Conservation (phyloP, 2,113 vertebrate genomes). For the Bettongia penicillata region DNA sequence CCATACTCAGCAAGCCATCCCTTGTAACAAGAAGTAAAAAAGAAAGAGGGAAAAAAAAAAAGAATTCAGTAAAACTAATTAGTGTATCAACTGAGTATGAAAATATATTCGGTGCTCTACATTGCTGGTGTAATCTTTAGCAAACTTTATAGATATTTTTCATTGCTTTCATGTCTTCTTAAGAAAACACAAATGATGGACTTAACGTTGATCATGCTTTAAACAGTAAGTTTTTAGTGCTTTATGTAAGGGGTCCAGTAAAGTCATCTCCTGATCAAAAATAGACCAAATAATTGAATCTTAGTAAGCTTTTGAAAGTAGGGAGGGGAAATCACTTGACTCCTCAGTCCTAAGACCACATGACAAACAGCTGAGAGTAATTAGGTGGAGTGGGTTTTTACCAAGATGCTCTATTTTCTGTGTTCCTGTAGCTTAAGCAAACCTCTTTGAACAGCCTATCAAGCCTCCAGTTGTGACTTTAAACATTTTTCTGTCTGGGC, state of each 20-base stretch:
- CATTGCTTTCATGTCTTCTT: constrained; percentile 17
- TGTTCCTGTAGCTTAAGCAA: neutral
- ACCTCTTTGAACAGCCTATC: constrained; percentile 16
- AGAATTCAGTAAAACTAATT: neutral
- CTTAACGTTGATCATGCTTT: neutral
- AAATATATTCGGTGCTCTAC: neutral
- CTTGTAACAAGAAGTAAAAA: neutral
- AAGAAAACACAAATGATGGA: neutral
- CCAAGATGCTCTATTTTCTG: constrained; percentile 61
- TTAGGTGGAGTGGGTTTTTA: constrained; percentile 80
- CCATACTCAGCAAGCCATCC: neutral
- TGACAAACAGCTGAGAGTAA: constrained; percentile 92
- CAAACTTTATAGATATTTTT: neutral
- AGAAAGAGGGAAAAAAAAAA: neutral
- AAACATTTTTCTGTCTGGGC: constrained; percentile 42
- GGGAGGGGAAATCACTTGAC: constrained; percentile 84
- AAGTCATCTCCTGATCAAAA: neutral
- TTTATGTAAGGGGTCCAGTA: constrained; percentile 27
- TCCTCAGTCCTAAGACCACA: constrained; percentile 79
- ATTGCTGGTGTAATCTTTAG: neutral
- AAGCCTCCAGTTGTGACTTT: constrained; percentile 57
- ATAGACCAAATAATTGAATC: constrained; percentile 1
- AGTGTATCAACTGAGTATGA: neutral
- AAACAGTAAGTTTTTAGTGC: neutral
- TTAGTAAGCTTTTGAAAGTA: constrained; percentile 22